Percentiles rank a stretch among this genome's conserved stretches.
Evolutionary conservation across 2,888 invertebrate genomes (phyloP).

Genomic region (Calliopum simillimum): DNA sequence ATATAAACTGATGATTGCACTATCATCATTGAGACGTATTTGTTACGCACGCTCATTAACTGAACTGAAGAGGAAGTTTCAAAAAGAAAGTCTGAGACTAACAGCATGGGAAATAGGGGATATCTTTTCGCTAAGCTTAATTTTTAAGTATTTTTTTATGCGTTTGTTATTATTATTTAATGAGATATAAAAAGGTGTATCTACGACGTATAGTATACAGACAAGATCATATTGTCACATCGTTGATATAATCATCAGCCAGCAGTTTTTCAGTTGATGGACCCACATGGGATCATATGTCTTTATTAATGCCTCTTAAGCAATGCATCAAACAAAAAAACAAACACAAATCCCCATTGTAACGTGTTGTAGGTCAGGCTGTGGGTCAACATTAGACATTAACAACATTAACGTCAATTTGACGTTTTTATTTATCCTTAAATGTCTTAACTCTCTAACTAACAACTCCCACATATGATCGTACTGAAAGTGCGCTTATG

Average conservation of each 20-base stretch:
- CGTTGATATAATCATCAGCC: not conserved
- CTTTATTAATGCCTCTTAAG: too few species aligned
- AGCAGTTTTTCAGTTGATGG: not conserved
- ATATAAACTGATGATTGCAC: too few species aligned
- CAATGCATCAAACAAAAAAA: too few species aligned
- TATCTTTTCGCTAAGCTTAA: too few species aligned
- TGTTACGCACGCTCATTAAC: not conserved
- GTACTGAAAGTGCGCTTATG: not conserved
- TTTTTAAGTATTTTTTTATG: not conserved
- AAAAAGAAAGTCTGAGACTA: not conserved
- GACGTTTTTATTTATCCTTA: constrained; percentile 20
- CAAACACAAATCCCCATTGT: not conserved
- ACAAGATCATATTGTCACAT: constrained; percentile 12
- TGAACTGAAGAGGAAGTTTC: not conserved
- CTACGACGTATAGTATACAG: not conserved
- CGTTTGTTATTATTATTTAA: constrained; percentile 9
- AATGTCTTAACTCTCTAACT: not conserved
- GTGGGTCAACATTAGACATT: constrained; percentile 12
- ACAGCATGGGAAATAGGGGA: too few species aligned
- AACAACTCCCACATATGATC: not conserved
- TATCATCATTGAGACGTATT: not conserved
- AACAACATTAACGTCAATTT: constrained; percentile 20
- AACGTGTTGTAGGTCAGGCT: not conserved
- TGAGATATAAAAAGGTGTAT: not conserved
- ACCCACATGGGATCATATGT: constrained; percentile 4